Base-by-base conservation (phyloP, 2,888 invertebrate species). In the Apoderus coryli region DNA sequence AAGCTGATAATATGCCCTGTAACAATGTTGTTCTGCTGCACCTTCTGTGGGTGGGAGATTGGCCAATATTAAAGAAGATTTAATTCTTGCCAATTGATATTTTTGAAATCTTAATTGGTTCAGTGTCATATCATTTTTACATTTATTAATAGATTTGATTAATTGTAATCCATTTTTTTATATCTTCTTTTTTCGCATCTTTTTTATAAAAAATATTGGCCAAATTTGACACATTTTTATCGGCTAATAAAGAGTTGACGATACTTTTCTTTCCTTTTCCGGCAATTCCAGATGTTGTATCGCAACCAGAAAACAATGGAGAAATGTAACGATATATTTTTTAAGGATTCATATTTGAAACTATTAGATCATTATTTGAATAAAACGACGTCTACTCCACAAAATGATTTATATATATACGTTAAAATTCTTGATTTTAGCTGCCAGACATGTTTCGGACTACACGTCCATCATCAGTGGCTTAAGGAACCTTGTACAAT, bases 1-100 rank as follows among this genome's bases (percentile, higher is more conserved):
- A 13, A 45, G 14, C 32, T 43, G 42, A 35, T 39, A 43, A 27
- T 33, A 45, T 29, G 37, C 37, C 27, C 39, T 33, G 31, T 36
- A 38, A 26, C 34, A 34, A 30, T 43, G 39, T 34, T 42, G n/a
- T n/a, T n/a, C n/a, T n/a, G n/a, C n/a, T n/a, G n/a, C n/a, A n/a
- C n/a, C 39, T 37, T 39, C 39, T 15, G 29, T 6, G 27, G 16
- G 22, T 31, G 36, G 24, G 42, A 43, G 14, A 43, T 43, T 35
- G 42, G 44, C 35, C 43, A 43, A 32, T 42, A 39, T 34, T 35
- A 44, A 24, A 10, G 15, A 27, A 4, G 16, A 26, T 28, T 28
- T 28, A 19, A 28, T 28, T 28, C 11, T 28, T 16, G 28, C 28
- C 28, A 16, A 28, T 28, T 28, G 6, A 28, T 28, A 28, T 28